Evolutionary conservation across 2,888 invertebrate species (phyloP).

Genomic region (Beris chalybata): DNA sequence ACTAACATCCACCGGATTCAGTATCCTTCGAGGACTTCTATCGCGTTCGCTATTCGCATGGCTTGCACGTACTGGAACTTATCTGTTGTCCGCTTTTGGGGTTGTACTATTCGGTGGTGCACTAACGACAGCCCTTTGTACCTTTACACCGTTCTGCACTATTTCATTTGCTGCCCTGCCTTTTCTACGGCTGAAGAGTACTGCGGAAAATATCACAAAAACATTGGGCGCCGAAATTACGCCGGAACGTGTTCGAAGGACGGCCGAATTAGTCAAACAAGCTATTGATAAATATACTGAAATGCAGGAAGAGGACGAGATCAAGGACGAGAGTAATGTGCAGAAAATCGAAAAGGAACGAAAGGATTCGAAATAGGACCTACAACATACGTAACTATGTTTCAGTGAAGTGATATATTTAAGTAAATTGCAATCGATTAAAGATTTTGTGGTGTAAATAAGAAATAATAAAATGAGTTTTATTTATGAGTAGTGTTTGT

Average conservation of each 20-base stretch:
- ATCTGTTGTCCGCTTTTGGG: conserved; percentile 55
- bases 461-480: too few species aligned
- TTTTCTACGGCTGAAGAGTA: conserved; percentile 46
- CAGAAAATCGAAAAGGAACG: conserved; percentile 23
- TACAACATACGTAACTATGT: background rate
- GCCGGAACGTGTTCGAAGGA: conserved; percentile 60
- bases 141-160: conserved; percentile 62
- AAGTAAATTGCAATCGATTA: background rate
- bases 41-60: conserved; percentile 49
- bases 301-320: conserved; percentile 45
- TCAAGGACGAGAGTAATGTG: background rate
- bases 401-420: conserved; percentile 14
- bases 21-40: conserved; percentile 45
- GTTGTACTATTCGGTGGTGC: conserved; percentile 59
- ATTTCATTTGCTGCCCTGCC: conserved; percentile 54
- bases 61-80: conserved; percentile 56
- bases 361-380: background rate
- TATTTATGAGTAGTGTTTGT: too few species aligned
- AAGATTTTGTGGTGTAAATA: too few species aligned
- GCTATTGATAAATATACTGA: conserved; percentile 61
- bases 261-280: conserved; percentile 59
- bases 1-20: conserved; percentile 28
- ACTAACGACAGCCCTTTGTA: conserved; percentile 61
- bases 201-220: conserved; percentile 49
- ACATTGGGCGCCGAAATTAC: conserved; percentile 56